phyloP scores from a whole-genome alignment of 2,113 vertebrate species.

The Brachypodius melanocephalos region DNA sequence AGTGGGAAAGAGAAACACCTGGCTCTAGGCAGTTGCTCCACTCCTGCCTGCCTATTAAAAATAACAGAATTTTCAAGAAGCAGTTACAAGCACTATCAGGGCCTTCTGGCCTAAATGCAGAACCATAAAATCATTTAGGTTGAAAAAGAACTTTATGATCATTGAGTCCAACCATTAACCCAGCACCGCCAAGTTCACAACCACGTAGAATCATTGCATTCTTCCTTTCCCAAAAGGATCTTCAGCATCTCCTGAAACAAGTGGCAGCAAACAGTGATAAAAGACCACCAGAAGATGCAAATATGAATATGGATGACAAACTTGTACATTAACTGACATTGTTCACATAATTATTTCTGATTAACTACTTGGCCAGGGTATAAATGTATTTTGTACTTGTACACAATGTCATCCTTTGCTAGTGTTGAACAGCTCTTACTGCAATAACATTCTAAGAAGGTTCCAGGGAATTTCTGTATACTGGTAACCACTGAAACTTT shows the following conservation, averaged over 20 bases:
- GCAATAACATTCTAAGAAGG: not conserved
- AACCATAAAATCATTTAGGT: not conserved
- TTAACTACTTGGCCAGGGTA: not conserved
- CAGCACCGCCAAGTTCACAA: not conserved
- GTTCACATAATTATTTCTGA: not conserved
- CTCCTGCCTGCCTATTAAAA: not conserved
- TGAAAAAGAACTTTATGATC: not conserved
- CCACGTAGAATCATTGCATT: fast-evolving
- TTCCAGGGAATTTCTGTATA: not conserved
- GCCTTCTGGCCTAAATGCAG: not conserved
- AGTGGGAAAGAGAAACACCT: not conserved
- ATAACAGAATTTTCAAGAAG: not conserved
- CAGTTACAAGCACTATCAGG: not conserved
- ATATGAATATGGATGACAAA: not conserved
- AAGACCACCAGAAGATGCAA: not conserved
- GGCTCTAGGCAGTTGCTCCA: not conserved
- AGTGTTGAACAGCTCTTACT: not conserved
- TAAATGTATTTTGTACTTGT: not conserved
- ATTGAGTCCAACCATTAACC: not conserved
- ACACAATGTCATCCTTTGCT: not conserved
- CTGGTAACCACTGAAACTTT: not conserved
- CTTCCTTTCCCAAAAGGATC: not conserved
- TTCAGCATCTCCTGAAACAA: not conserved
- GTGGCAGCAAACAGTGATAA: not conserved
- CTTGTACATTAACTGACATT: not conserved